Conservation (phyloP, 2,113 vertebrate species). For the Megaceryle torquata region DNA sequence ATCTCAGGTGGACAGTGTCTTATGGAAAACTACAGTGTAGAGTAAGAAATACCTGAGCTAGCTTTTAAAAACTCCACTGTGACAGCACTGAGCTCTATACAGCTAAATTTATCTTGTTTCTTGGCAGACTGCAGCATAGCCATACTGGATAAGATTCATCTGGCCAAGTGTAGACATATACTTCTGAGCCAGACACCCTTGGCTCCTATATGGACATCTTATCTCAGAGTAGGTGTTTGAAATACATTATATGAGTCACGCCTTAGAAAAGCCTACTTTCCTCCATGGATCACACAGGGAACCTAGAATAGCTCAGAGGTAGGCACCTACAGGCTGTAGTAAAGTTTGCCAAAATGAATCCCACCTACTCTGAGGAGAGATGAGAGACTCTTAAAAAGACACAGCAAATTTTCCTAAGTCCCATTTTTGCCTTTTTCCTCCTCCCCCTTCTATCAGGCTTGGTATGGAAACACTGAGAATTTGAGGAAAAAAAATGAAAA, state of each 20-base stretch:
- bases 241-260: slow-evolving; percentile 51
- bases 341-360: slow-evolving; percentile 42
- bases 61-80: not conserved
- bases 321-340: slow-evolving; percentile 39
- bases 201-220: slow-evolving; percentile 52
- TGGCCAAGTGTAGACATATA: slow-evolving; percentile 29
- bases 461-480: not conserved
- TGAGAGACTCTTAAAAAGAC: not conserved
- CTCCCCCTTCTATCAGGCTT: not conserved
- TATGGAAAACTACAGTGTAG: not conserved
- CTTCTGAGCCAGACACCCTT: slow-evolving; percentile 57
- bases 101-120: slow-evolving; percentile 31
- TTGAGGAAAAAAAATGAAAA: not conserved
- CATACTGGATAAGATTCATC: slow-evolving; percentile 50
- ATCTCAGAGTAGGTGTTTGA: slow-evolving; percentile 39
- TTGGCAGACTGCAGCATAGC: slow-evolving; percentile 38
- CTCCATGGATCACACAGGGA: not conserved
- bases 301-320: slow-evolving; percentile 44
- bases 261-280: slow-evolving; percentile 4
- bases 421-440: not conserved
- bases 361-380: not conserved
- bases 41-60: slow-evolving; percentile 23
- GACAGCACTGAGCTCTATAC: not conserved
- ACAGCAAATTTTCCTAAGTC: not conserved
- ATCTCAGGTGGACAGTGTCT: not conserved